Evolutionary conservation across 2,888 invertebrate species (phyloP).

Genomic region (Steinernema hermaphroditum): DNA sequence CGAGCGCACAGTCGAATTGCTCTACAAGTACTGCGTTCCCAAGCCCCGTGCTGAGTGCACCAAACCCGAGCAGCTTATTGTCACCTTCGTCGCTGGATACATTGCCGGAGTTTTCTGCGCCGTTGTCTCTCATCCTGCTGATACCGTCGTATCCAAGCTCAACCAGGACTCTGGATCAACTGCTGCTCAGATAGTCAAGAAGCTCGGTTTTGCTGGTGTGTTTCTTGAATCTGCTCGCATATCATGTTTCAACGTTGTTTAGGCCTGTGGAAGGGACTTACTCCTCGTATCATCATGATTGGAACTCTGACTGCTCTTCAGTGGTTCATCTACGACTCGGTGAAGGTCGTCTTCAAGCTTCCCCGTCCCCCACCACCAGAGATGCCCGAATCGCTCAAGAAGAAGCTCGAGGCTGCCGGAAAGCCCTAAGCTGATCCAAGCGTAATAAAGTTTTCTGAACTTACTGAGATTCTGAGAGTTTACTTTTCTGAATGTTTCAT

Average conservation of each 20-base stretch:
- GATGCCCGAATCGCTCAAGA: slow-evolving; percentile 81
- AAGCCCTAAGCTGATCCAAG: no score
- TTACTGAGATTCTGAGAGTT: no score
- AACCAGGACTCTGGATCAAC: slow-evolving; percentile 85
- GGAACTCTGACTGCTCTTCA: slow-evolving; percentile 88
- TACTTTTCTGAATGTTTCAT: no score
- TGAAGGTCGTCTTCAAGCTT: slow-evolving; percentile 76
- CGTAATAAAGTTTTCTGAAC: no score
- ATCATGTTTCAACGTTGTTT: no score
- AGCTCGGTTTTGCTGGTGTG: slow-evolving; percentile 74
- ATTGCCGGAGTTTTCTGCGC: slow-evolving; percentile 99
- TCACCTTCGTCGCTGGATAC: slow-evolving; percentile 93
- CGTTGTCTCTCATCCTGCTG: slow-evolving; percentile 97
- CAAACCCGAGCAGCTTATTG: slow-evolving; percentile 88
- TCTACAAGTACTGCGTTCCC: slow-evolving; percentile 88
- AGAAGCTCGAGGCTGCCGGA: slow-evolving; percentile 39
- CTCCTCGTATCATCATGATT: slow-evolving; percentile 87
- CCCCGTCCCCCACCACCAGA: slow-evolving; percentile 93
- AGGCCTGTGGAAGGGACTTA: slow-evolving; percentile 73
- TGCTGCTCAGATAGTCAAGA: slow-evolving; percentile 76
- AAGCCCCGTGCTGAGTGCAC: slow-evolving; percentile 87
- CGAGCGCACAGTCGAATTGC: slow-evolving; percentile 88
- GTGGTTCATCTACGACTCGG: slow-evolving; percentile 90
- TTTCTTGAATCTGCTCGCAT: background rate
- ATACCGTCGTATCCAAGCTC: slow-evolving; percentile 92